Evolutionary conservation across 2,888 invertebrate species (phyloP).

Genomic region (Blera fallax): DNA sequence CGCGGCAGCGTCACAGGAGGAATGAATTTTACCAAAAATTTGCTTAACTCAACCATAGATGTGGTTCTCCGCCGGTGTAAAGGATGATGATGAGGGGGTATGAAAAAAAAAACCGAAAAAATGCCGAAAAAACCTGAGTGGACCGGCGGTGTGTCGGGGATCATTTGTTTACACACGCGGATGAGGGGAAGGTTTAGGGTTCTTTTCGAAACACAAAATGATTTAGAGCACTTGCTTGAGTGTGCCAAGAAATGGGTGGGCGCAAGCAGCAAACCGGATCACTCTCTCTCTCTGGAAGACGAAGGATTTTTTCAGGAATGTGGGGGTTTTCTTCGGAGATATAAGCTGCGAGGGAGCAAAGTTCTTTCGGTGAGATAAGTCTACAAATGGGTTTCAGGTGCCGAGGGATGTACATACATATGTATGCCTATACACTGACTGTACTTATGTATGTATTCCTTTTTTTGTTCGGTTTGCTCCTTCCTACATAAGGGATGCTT

Average conservation of each 20-base stretch:
- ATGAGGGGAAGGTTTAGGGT: background rate
- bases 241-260: background rate
- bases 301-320: background rate
- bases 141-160: background rate
- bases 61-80: background rate
- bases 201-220: constrained; percentile 13
- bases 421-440: background rate
- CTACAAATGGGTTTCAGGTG: constrained; percentile 54
- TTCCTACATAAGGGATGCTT: background rate
- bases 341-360: background rate
- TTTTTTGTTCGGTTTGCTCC: background rate
- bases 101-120: no score
- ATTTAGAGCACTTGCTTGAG: constrained; percentile 14
- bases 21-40: background rate
- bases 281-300: background rate
- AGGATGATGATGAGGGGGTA: no score
- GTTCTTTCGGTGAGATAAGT: constrained; percentile 40
- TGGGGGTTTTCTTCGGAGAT: background rate
- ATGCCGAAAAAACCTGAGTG: background rate
- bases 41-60: constrained; percentile 5
- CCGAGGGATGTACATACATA: constrained; percentile 1
- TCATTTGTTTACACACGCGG: background rate
- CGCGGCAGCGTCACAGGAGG: constrained; percentile 4
- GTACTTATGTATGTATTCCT: background rate
- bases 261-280: background rate